These are phyloP conservation scores for Drosophila quadrilineata DNA, from an alignment of 1,140 invertebrate species.

Conservation along the genomic window DNA sequence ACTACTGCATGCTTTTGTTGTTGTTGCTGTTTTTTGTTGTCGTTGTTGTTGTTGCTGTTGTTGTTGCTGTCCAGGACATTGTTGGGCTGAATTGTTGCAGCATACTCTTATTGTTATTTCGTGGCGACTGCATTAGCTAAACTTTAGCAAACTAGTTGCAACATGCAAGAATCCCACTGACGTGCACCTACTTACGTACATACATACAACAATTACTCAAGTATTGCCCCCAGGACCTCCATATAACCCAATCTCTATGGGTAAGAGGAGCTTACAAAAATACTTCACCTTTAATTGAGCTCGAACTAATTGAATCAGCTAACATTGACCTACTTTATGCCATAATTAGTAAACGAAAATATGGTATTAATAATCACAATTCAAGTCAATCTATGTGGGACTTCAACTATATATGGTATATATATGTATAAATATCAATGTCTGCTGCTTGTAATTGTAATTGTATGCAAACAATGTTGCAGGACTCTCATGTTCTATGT, in stretches of 20 bases:
- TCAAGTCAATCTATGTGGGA: no score
- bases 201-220: conserved; percentile 29
- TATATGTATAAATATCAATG: no score
- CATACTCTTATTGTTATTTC: conserved; percentile 22
- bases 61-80: conserved; percentile 33
- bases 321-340: no score
- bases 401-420: no score
- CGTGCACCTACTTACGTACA: conserved; percentile 3
- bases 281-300: no score
- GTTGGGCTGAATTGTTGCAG: conserved; percentile 11
- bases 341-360: no score
- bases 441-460: conserved; percentile 60
- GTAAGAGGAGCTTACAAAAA: no score
- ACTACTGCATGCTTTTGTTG: conserved; percentile 12
- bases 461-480: conserved; percentile 72
- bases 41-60: conserved; percentile 43
- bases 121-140: conserved; percentile 23
- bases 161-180: conserved; percentile 23
- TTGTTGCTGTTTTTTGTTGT: no score
- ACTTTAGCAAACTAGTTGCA: conserved; percentile 20
- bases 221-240: conserved; percentile 4
- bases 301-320: no score
- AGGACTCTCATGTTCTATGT: conserved; percentile 73
- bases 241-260: no score
- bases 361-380: no score